Percentiles rank a stretch among this genome's conserved stretches.
Evolutionary conservation across 1,140 invertebrate genomes (phyloP).

Genomic region (Mya arenaria): DNA sequence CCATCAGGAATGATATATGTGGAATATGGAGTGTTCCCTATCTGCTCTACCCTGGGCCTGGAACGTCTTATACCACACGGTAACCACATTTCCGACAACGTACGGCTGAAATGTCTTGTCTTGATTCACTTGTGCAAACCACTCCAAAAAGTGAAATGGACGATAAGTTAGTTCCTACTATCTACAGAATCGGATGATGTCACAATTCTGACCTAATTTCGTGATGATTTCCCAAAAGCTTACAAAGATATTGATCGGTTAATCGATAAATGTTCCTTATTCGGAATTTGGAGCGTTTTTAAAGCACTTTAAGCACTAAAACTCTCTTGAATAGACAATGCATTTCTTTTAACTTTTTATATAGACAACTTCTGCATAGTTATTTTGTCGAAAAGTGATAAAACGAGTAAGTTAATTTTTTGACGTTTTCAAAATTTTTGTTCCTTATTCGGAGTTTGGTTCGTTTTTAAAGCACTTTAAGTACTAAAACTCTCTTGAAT

Average conservation of each 20-base stretch:
- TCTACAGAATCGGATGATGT: conserved; percentile 67
- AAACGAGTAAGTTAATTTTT: too few species aligned
- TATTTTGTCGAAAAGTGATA: too few species aligned
- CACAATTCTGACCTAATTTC: conserved; percentile 60
- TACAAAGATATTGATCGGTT: background rate
- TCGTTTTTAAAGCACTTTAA: too few species aligned
- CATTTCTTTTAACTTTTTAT: too few species aligned
- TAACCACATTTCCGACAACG: conserved; percentile 56
- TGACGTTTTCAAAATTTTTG: too few species aligned
- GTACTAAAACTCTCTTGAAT: too few species aligned
- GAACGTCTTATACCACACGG: conserved; percentile 51
- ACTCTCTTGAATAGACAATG: too few species aligned
- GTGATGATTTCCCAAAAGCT: conserved; percentile 36
- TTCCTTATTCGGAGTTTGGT: too few species aligned
- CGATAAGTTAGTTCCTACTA: conserved; percentile 52
- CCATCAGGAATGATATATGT: conserved; percentile 65
- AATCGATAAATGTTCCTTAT: conserved; percentile 39
- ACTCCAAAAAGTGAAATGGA: conserved; percentile 64
- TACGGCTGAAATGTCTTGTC: conserved; percentile 51
- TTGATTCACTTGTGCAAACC: conserved; percentile 47
- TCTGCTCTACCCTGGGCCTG: conserved; percentile 28
- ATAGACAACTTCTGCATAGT: too few species aligned
- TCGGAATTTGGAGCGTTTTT: conserved; percentile 57
- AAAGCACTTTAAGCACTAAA: too few species aligned
- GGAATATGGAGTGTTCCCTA: conserved; percentile 69